Evolutionary conservation across 2,888 invertebrate species (phyloP), one percentile per base, ranked within the genome.

Genomic region (Andrena chrysosceles): DNA sequence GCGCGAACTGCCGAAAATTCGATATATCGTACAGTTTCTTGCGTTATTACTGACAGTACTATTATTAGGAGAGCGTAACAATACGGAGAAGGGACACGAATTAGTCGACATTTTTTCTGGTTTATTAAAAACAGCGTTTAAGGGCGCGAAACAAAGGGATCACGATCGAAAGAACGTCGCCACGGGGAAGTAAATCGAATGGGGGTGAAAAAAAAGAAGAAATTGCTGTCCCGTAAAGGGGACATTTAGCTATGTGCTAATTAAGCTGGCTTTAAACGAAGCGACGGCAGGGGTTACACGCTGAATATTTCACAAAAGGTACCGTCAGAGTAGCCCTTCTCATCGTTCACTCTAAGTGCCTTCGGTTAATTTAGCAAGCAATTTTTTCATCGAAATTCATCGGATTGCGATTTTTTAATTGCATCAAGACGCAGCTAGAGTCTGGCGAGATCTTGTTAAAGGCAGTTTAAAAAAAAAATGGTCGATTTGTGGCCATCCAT

Each of bases 241-340:
- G 85, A 77, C 69, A 82, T 29, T 87, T 87, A 87, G 77, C 80
- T 35, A 26, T 52, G 78, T 74, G 87, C 84, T 92, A 93, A 93
- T 93, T 92, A 92, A 92, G 90, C 89, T 85, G 75, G 85, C 83
- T 83, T 78, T 83, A 84, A 85, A 84, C 77, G 77, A 82, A 86
- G 83, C 76, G 74, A 63, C 71, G 80, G 76, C 83, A 81, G 78
- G 83, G 85, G 81, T 83, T 77, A 85, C 81, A 84, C 81, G 81
- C 81, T 91, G 88, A 91, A 92, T 91, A 84, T 91, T 92, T 92
- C 83, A 92, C 89, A 83, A 90, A 88, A 83, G 84, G 82, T 83
- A 77, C 66, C 81, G 79, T 80, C 64, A 85, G 84, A 84, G 71
- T 73, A 31, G 64, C 60, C 69, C 31, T 64, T 52, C 69, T 42